phyloP scores from a whole-genome alignment of 2,888 invertebrate species.

The Yponomeuta malinellus region DNA sequence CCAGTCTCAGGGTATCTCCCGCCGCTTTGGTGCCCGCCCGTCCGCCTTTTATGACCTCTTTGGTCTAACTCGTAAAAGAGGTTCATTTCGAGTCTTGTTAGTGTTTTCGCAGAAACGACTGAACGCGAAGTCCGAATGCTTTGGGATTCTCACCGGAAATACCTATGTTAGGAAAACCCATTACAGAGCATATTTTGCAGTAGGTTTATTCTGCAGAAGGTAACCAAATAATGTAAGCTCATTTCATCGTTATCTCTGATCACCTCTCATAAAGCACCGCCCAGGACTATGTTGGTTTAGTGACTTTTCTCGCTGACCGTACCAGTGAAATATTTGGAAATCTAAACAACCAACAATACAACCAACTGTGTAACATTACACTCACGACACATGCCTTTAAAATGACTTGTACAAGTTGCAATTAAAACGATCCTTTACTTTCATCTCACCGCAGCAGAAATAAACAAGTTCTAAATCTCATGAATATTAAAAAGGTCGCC shows the following conservation, averaged over 20 bases:
- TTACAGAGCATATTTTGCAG: background rate
- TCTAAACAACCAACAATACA: background rate
- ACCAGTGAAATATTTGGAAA: background rate
- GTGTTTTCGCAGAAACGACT: background rate
- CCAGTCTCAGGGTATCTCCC: background rate
- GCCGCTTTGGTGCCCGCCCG: background rate
- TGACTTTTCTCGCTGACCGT: background rate
- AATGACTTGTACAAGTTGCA: background rate
- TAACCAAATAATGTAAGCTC: background rate
- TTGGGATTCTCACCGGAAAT: background rate
- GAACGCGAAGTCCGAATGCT: background rate
- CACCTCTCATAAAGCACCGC: background rate
- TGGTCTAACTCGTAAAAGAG: background rate
- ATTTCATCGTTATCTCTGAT: background rate
- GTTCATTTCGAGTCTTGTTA: background rate
- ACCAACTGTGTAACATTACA: background rate
- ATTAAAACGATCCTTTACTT: constrained; percentile 8
- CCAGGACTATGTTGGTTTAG: background rate
- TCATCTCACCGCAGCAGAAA: background rate
- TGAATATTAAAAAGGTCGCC: constrained; percentile 23
- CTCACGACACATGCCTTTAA: background rate
- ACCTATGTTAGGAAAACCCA: background rate
- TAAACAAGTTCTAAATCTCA: constrained; percentile 11
- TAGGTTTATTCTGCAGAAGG: background rate
- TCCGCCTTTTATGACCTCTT: background rate